These are phyloP conservation scores for Scolopax bukidnonensis DNA, from an alignment of 2,797 vertebrate species.

Conservation along the genomic window DNA sequence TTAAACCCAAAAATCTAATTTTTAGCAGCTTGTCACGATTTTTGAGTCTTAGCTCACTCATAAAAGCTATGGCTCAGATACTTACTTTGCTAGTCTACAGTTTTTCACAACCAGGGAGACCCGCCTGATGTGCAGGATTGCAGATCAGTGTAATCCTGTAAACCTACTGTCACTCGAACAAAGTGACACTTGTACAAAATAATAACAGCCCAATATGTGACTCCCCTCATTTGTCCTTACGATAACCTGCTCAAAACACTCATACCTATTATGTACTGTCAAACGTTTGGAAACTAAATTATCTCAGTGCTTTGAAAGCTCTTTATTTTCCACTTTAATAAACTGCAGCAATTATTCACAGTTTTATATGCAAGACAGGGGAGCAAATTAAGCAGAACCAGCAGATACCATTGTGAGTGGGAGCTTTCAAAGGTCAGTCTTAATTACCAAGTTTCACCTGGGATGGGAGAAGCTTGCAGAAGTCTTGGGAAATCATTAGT, in stretches of 20 bases:
- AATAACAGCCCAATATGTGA: neutral
- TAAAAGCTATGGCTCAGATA: neutral
- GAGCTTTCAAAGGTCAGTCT: constrained; percentile 32
- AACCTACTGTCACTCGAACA: neutral
- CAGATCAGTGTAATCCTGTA: neutral
- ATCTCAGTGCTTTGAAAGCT: constrained; percentile 23
- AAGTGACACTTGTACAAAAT: neutral
- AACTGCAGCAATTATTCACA: constrained; percentile 40
- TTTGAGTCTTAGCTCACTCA: neutral
- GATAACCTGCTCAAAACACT: constrained; percentile 18
- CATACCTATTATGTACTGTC: neutral
- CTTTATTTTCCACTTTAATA: constrained; percentile 36
- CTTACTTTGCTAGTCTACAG: neutral
- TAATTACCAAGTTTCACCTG: constrained; percentile 36
- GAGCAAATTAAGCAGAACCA: constrained; percentile 41
- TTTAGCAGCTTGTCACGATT: neutral
- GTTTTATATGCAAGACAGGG: constrained; percentile 1
- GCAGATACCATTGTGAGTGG: neutral
- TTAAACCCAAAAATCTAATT: neutral
- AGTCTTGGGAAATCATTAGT: constrained; percentile 22
- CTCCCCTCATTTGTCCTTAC: constrained; percentile 21
- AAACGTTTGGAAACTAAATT: neutral
- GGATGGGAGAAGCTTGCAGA: neutral
- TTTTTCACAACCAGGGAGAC: neutral
- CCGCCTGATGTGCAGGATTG: neutral